Percentiles rank a stretch among this genome's conserved stretches.
Conservation (phyloP, 2,113 vertebrate genomes). For the Muntiacus reevesi region DNA sequence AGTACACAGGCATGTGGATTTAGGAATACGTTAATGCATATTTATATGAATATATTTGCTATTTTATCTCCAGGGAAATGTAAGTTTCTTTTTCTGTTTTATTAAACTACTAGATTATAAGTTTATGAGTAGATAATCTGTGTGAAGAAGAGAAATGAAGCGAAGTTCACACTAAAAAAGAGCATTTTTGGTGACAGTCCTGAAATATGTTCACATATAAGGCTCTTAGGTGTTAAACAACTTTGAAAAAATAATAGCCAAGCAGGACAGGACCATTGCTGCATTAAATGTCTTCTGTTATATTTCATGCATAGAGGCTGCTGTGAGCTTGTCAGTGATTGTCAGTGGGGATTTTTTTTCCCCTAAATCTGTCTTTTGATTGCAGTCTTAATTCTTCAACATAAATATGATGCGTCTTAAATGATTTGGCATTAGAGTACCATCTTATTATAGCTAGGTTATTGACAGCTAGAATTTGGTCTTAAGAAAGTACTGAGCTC, state of each 20-base stretch:
- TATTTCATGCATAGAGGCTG: background rate
- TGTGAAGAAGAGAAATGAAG: background rate
- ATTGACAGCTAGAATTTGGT: conserved; percentile 29
- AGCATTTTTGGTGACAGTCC: conserved; percentile 39
- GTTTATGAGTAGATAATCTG: background rate
- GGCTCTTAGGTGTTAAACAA: conserved; percentile 36
- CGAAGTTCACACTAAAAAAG: background rate
- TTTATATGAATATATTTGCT: background rate
- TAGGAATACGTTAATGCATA: background rate
- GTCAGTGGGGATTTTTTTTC: background rate
- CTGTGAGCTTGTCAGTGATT: conserved; percentile 41
- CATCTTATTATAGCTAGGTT: conserved; percentile 46
- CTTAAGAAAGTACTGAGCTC: conserved; percentile 23
- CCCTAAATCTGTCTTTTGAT: conserved; percentile 37
- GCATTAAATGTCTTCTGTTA: background rate
- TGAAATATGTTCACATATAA: conserved; percentile 42
- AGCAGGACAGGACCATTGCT: background rate
- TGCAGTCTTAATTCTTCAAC: conserved; percentile 47
- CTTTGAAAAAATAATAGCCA: conserved; percentile 8
- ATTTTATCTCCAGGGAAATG: background rate
- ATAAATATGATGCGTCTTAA: conserved; percentile 53
- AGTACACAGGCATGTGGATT: background rate
- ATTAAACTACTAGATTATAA: background rate
- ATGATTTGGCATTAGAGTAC: conserved; percentile 45
- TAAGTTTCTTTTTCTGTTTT: background rate